Conservation (phyloP, 2,888 invertebrate genomes). For the Sipha maydis region DNA sequence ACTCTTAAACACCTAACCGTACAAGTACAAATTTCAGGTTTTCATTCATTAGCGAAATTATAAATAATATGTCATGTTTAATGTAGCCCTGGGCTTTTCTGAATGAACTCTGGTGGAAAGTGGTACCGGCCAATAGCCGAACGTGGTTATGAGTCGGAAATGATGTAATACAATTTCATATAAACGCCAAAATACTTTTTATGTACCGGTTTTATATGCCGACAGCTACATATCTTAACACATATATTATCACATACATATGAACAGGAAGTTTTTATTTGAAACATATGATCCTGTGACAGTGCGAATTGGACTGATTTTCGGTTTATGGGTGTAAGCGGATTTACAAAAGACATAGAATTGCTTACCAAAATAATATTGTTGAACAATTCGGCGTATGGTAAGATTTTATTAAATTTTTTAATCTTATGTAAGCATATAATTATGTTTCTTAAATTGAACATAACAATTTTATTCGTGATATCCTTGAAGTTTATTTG, state of each 20-base stretch:
- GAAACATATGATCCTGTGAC: slow-evolving; percentile 12
- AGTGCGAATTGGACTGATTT: not conserved
- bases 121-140: slow-evolving; percentile 12
- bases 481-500: too few relatives aligned
- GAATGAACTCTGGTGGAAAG: slow-evolving; percentile 36
- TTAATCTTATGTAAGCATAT: slow-evolving; percentile 18
- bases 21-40: not conserved
- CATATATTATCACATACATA: slow-evolving; percentile 24
- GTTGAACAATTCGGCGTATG: not conserved
- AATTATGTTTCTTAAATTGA: not conserved
- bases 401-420: slow-evolving; percentile 3
- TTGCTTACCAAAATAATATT: not conserved
- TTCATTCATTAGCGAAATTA: slow-evolving; percentile 8
- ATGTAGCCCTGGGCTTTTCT: not conserved
- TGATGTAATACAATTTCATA: slow-evolving; percentile 40
- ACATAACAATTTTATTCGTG: not conserved
- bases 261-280: slow-evolving; percentile 47
- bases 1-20: not conserved
- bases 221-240: slow-evolving; percentile 33
- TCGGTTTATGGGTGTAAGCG: not conserved
- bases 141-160: slow-evolving; percentile 39
- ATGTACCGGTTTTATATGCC: slow-evolving; percentile 47
- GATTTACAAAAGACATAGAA: not conserved
- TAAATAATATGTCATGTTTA: slow-evolving; percentile 25
- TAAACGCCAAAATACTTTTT: slow-evolving; percentile 51